Base-by-base conservation (phyloP, 2,888 invertebrate species). In the Leptopilina syphax region DNA sequence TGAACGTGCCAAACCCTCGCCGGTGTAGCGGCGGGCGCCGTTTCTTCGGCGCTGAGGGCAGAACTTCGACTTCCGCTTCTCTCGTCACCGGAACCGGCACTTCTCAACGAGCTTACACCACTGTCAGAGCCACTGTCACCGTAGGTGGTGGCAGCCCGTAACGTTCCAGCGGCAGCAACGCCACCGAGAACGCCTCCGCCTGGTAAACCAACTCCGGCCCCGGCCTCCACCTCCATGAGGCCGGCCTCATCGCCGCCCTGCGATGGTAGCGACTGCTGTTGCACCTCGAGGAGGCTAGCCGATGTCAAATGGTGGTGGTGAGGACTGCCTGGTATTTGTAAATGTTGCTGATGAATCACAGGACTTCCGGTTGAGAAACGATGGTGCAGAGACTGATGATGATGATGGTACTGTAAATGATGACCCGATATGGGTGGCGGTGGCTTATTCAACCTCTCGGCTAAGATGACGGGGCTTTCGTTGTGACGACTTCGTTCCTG, bases 31-130 rank as follows among this genome's bases (percentile, higher is more conserved):
- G 89, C 85, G 77, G 91, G 88, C 92, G 94, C 87, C 54, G 95
- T 94, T 92, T 95, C 95, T 93, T 95, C 95, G 91, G 95, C 94
- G 93, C 95, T 96, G 92, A 96, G 94, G 92, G 96, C 96, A 92
- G 95, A 95, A 92, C 94, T 94, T 83, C 96, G 94, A 92, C 95
- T 95, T 90, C 96, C 96, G 92, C 95, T 95, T 88, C 96, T 94
- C 92, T 96, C 96, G 94, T 96, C 96, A 90, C 94, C 94, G 89
- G 94, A 94, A 87, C 95, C 94, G 88, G 95, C 94, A 89, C 95
- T 95, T 88, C 96, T 94, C 90, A 96, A 93, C 80, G 96, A 96
- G 92, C 96, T 96, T 93, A 96, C 95, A 93, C 96, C 95, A 90
- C 95, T 95, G 92, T 95, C 95, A 79, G 92, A 92, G 76, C 92